Evolutionary conservation across 2,797 vertebrate species (phyloP).

Genomic region (Gallinago solitaria): DNA sequence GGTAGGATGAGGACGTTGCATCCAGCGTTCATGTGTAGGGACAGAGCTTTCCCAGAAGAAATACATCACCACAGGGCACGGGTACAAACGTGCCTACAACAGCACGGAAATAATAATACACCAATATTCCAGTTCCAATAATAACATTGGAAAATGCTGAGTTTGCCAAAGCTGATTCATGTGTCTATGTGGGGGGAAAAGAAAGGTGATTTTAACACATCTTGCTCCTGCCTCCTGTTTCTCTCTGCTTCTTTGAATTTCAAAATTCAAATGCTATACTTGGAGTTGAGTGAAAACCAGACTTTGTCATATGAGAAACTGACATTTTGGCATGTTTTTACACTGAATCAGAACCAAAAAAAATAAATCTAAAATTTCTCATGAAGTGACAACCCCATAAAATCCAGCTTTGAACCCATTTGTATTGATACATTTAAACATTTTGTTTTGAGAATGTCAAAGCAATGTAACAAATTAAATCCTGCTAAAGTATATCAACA

Average conservation of each 20-base stretch:
- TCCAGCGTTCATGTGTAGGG: rapidly evolving
- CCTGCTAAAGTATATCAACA: not conserved
- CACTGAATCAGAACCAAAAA: not conserved
- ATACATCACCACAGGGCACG: not conserved
- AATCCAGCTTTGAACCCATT: not conserved
- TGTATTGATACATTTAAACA: not conserved
- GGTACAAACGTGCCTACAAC: not conserved
- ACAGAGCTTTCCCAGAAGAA: not conserved
- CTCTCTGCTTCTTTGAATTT: constrained; percentile 17
- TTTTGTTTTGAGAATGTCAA: constrained; percentile 13
- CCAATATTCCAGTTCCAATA: not conserved
- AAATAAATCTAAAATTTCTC: not conserved
- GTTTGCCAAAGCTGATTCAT: constrained; percentile 19
- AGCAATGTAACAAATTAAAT: constrained; percentile 31
- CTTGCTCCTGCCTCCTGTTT: constrained; percentile 17
- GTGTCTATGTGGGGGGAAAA: not conserved
- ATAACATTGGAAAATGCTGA: not conserved
- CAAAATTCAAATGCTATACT: constrained; percentile 44
- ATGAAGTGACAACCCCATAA: not conserved
- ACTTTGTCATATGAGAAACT: constrained; percentile 24
- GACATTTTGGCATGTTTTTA: constrained; percentile 32
- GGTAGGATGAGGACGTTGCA: not conserved
- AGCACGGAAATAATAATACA: not conserved
- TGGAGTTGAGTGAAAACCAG: constrained; percentile 17
- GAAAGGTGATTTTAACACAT: constrained; percentile 10